Percentiles rank a stretch among this genome's conserved stretches.
These are phyloP conservation scores for Alectura lathami DNA, from an alignment of 2,113 vertebrate species.

Conservation along the genomic window DNA sequence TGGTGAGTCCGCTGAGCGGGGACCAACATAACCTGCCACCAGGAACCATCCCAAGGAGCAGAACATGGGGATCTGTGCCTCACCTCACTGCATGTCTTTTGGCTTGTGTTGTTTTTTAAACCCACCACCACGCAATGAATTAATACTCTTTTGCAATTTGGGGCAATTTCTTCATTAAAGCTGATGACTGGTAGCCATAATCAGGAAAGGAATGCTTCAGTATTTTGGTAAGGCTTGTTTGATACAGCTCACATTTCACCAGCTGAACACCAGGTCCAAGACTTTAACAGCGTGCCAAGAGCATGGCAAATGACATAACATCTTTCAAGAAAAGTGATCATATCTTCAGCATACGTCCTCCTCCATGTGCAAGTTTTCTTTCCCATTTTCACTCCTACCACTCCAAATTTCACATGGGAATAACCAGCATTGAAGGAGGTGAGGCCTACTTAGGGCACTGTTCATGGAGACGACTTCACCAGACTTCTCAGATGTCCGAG, in stretches of 20 bases:
- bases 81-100: rapidly evolving
- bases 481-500: not conserved
- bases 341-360: not conserved
- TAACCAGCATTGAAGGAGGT: not conserved
- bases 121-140: rapidly evolving
- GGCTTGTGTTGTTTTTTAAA: not conserved
- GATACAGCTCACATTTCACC: not conserved
- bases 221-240: not conserved
- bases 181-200: too few species aligned
- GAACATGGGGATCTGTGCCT: not conserved
- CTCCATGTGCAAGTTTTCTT: not conserved
- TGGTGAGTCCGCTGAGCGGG: rapidly evolving
- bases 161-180: too few species aligned
- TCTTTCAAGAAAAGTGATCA: not conserved
- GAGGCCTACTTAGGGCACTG: not conserved
- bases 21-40: not conserved
- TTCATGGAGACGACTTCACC: not conserved
- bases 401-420: not conserved
- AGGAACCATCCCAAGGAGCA: not conserved
- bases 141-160: too few species aligned
- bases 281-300: not conserved
- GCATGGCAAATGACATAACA: not conserved
- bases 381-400: not conserved
- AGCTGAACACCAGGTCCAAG: not conserved
- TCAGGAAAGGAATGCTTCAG: not conserved